Conservation (phyloP, 2,888 invertebrate genomes). For the Vanessa cardui region DNA sequence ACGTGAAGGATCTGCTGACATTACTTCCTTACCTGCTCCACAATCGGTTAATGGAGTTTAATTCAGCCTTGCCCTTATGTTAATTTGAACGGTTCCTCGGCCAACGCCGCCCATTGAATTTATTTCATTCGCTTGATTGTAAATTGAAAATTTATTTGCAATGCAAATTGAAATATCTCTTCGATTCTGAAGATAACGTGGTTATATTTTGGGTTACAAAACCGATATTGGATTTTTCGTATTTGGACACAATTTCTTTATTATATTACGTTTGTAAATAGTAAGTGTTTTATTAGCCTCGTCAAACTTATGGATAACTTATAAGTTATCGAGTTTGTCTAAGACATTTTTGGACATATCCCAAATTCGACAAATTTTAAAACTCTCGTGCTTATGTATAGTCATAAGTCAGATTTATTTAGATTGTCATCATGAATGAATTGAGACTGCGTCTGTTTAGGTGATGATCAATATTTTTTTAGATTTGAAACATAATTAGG, state of each 20-base stretch:
- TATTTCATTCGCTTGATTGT: slow-evolving; percentile 77
- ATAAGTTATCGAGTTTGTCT: no score
- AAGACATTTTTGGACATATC: no score
- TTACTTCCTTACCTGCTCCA: not conserved
- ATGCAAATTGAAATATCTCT: slow-evolving; percentile 60
- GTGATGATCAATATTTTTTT: no score
- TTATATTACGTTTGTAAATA: no score
- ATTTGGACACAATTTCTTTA: slow-evolving; percentile 3
- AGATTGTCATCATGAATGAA: no score
- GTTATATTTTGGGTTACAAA: slow-evolving; percentile 43
- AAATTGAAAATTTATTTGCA: slow-evolving; percentile 75
- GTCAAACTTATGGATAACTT: no score
- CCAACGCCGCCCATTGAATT: slow-evolving; percentile 61
- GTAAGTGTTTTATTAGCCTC: no score
- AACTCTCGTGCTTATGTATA: no score
- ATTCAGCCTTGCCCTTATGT: slow-evolving; percentile 40
- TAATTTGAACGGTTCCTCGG: slow-evolving; percentile 63
- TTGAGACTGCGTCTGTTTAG: no score
- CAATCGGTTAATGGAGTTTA: not conserved
- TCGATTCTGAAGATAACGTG: slow-evolving; percentile 50
- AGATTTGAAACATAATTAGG: no score
- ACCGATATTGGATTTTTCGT: slow-evolving; percentile 27
- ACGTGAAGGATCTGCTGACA: not conserved
- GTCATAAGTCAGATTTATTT: no score
- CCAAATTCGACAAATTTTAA: no score